Conservation (phyloP, 2,797 vertebrate species). For the Rhynchotus rufescens region DNA sequence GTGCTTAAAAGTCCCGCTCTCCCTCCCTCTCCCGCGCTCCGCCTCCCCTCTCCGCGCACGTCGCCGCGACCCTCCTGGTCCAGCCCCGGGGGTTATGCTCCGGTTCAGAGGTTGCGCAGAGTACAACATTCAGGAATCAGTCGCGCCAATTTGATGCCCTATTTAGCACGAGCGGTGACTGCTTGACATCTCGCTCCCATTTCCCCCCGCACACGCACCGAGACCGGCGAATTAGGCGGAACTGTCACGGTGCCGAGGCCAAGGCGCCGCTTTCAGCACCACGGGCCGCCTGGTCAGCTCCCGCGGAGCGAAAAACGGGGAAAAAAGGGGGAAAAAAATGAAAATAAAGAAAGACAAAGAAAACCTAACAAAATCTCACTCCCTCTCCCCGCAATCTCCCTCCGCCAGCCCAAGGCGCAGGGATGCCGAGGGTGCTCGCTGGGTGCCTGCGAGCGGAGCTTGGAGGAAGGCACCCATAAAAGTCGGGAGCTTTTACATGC, state of each 20-base stretch:
- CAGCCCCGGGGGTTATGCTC: conserved; percentile 69
- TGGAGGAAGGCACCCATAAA: too few relatives aligned
- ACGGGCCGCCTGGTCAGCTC: conserved; percentile 89
- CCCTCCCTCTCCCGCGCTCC: background rate
- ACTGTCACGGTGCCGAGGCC: conserved; percentile 91
- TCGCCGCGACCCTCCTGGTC: conserved; percentile 23
- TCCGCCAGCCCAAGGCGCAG: too few relatives aligned
- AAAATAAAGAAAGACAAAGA: too few relatives aligned
- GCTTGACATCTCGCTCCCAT: conserved; percentile 89
- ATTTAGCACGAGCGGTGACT: conserved; percentile 89
- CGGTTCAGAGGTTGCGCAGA: conserved; percentile 84
- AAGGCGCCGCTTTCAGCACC: conserved; percentile 86
- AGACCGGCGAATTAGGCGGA: conserved; percentile 92
- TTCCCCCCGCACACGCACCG: conserved; percentile 73
- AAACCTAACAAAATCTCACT: too few relatives aligned
- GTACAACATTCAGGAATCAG: conserved; percentile 86
- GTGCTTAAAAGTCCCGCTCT: background rate
- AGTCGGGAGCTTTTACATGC: background rate
- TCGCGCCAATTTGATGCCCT: conserved; percentile 91
- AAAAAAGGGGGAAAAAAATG: too few relatives aligned
- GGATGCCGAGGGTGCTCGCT: background rate
- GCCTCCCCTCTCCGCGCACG: background rate
- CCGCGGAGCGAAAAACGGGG: conserved; percentile 62
- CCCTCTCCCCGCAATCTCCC: too few relatives aligned
- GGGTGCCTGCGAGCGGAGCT: too few relatives aligned